Percentiles rank a stretch among this genome's conserved stretches.
Evolutionary conservation across 1,140 invertebrate genomes (phyloP).

Genomic region (Bombus superbus): DNA sequence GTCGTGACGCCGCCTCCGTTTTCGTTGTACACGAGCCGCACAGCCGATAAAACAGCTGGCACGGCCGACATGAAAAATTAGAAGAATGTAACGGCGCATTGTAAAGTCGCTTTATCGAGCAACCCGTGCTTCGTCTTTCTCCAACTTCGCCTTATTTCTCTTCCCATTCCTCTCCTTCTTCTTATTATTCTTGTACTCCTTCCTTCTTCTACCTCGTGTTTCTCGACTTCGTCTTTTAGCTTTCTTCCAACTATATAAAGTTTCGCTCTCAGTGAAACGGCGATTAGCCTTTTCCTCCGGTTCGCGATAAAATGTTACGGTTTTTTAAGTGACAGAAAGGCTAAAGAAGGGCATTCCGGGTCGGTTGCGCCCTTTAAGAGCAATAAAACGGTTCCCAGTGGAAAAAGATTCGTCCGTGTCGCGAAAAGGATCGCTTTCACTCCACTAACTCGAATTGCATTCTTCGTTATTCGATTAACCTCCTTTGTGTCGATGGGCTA

Average conservation of each 20-base stretch:
- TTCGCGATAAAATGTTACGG: constrained; percentile 40
- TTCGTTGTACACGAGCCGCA: not conserved
- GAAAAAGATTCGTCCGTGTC: constrained; percentile 2
- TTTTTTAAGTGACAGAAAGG: constrained; percentile 26
- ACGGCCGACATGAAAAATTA: constrained; percentile 45
- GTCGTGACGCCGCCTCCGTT: constrained; percentile 46
- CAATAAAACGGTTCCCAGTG: constrained; percentile 31
- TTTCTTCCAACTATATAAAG: not conserved
- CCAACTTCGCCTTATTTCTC: not conserved
- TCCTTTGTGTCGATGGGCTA: not conserved
- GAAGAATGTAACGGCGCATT: constrained; percentile 57
- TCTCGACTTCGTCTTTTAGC: not conserved
- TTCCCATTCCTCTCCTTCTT: not conserved
- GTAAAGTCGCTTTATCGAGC: constrained; percentile 40
- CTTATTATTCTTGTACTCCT: too few species aligned
- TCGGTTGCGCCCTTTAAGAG: constrained; percentile 13
- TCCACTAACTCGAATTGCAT: not conserved
- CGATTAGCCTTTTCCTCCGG: constrained; percentile 41
- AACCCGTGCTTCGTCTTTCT: not conserved
- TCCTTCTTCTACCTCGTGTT: not conserved
- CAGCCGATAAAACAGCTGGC: constrained; percentile 37
- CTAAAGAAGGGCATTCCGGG: not conserved
- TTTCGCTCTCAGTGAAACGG: not conserved
- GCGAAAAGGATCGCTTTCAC: constrained; percentile 2
- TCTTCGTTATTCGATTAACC: not conserved